Percentiles rank a stretch among this genome's conserved stretches.
Evolutionary conservation across 2,797 vertebrate species (phyloP).

Genomic region (Leptatherina wallacei): DNA sequence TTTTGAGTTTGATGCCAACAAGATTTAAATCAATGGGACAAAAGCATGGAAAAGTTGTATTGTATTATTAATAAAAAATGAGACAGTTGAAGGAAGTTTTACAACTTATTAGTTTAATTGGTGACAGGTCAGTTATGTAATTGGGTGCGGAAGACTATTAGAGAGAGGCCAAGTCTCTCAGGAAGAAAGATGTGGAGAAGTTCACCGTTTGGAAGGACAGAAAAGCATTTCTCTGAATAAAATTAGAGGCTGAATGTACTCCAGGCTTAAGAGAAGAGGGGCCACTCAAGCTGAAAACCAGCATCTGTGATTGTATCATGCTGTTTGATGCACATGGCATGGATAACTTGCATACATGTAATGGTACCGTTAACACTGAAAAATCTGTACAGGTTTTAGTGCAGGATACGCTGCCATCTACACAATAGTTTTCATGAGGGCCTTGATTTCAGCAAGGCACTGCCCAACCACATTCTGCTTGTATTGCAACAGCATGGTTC

Average conservation of each 20-base stretch:
- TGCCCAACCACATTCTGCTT: not conserved
- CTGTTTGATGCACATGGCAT: not conserved
- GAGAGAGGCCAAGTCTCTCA: not conserved
- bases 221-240: not conserved
- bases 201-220: not conserved
- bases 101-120: not conserved
- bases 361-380: not conserved
- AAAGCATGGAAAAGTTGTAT: not conserved
- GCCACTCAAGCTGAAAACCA: not conserved
- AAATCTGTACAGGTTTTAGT: not conserved
- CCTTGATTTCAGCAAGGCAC: not conserved
- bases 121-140: not conserved
- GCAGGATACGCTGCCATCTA: not conserved
- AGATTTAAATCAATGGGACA: not conserved
- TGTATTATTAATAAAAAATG: not conserved
- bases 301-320: not conserved
- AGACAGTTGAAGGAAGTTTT: not conserved
- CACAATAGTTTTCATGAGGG: not conserved
- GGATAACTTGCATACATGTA: not conserved
- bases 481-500: not conserved
- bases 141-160: not conserved
- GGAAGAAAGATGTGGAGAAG: not conserved
- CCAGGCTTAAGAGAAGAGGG: not conserved
- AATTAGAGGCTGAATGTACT: not conserved
- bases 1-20: not conserved